Evolutionary conservation across 1,140 invertebrate species (phyloP).

Genomic region (Bathynomus jamesi): DNA sequence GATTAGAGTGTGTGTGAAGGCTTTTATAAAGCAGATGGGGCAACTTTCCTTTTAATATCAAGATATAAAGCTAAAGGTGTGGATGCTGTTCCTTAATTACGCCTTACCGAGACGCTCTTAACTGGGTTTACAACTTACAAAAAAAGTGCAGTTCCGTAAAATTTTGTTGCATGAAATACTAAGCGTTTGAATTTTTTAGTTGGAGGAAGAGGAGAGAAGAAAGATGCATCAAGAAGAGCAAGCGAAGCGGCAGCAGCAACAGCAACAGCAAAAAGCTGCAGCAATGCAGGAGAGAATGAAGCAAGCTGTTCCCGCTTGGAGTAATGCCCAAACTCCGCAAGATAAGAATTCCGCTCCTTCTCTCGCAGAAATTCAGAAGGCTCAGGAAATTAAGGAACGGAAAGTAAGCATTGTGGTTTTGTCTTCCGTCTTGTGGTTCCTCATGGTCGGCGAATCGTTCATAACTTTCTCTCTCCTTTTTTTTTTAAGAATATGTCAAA

Average conservation of each 20-base stretch:
- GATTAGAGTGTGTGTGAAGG: too few relatives aligned
- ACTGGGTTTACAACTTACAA: too few relatives aligned
- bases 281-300: neutral
- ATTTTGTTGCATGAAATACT: too few relatives aligned
- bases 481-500: too few relatives aligned
- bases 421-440: neutral
- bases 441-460: neutral
- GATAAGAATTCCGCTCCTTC: constrained; percentile 35
- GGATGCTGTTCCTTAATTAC: too few relatives aligned
- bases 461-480: too few relatives aligned
- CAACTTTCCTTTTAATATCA: too few relatives aligned
- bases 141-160: too few relatives aligned
- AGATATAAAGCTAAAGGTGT: too few relatives aligned
- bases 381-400: constrained; percentile 42
- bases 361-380: constrained; percentile 41
- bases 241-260: neutral
- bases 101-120: too few relatives aligned
- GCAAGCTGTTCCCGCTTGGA: constrained; percentile 35
- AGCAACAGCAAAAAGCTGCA: constrained; percentile 1
- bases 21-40: too few relatives aligned
- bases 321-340: constrained; percentile 17
- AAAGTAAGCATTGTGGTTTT: constrained; percentile 33
- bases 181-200: too few relatives aligned
- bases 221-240: neutral
- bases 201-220: neutral